Evolutionary conservation across 2,888 invertebrate species (phyloP).

Genomic region (Andrena flavipes): DNA sequence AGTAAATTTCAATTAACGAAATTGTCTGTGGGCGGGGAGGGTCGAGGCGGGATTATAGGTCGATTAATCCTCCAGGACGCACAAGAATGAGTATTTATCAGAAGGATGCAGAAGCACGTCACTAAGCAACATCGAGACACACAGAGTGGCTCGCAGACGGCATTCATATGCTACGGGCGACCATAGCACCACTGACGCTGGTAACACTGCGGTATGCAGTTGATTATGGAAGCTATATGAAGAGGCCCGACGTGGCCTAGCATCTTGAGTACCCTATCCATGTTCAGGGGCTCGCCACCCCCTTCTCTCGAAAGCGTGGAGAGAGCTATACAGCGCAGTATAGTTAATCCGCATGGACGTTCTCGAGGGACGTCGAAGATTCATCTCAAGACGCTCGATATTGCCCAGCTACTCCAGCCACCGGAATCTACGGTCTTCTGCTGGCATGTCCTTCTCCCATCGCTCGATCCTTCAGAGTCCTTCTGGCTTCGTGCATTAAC

Average conservation of each 20-base stretch:
- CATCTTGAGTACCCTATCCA: conserved; percentile 84
- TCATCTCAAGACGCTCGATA: conserved; percentile 79
- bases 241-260: conserved; percentile 84
- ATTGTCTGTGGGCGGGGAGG: background rate
- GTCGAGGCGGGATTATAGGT: background rate
- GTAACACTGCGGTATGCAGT: conserved; percentile 84
- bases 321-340: conserved; percentile 74
- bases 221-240: conserved; percentile 85
- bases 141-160: conserved; percentile 70
- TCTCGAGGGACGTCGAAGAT: conserved; percentile 76
- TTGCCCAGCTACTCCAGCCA: conserved; percentile 66
- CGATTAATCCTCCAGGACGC: background rate
- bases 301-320: conserved; percentile 71
- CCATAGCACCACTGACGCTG: conserved; percentile 77
- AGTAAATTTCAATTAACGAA: conserved; percentile 34
- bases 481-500: conserved; percentile 34
- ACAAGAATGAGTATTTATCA: conserved; percentile 19
- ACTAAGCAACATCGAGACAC: conserved; percentile 30
- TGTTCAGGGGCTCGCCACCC: conserved; percentile 65
- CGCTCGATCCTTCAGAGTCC: conserved; percentile 43
- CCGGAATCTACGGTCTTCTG: conserved; percentile 61
- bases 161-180: conserved; percentile 82
- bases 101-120: conserved; percentile 18
- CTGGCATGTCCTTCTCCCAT: conserved; percentile 42
- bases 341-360: conserved; percentile 79